A percentile compares a stretch with the other conserved stretches of the same genome.
Evolutionary conservation across 2,888 invertebrate species (phyloP).

Genomic region (Spodoptera littoralis): DNA sequence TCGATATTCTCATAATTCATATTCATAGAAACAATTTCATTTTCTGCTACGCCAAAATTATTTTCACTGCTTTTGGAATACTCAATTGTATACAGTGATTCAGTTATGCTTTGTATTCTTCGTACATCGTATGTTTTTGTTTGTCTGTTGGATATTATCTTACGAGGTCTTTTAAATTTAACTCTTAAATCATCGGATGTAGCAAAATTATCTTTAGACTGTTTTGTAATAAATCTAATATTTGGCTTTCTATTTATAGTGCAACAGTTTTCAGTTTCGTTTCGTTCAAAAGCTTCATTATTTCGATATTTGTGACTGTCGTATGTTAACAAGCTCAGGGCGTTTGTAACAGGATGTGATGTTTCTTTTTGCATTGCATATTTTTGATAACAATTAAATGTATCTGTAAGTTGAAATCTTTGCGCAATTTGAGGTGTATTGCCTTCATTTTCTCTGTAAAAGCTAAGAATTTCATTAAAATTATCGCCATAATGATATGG

Average conservation of each 20-base stretch:
- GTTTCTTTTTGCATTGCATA: constrained; percentile 11
- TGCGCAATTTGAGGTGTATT: background rate
- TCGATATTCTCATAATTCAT: background rate
- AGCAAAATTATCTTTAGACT: constrained; percentile 66
- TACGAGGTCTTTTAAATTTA: constrained; percentile 21
- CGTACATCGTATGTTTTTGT: constrained; percentile 7
- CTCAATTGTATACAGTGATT: constrained; percentile 64
- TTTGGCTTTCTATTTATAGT: constrained; percentile 21
- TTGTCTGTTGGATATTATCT: constrained; percentile 21
- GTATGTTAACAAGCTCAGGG: constrained; percentile 59
- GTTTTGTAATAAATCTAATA: constrained; percentile 61
- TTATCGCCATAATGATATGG: background rate
- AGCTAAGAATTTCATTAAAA: background rate
- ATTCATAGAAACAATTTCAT: background rate
- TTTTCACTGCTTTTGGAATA: constrained; percentile 48
- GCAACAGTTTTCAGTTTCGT: constrained; percentile 4
- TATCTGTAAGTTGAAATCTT: background rate
- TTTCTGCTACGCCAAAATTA: background rate
- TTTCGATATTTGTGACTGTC: constrained; percentile 67
- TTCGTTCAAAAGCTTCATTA: constrained; percentile 16
- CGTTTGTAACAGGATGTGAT: constrained; percentile 8
- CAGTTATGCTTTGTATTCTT: constrained; percentile 35
- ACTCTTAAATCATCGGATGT: constrained; percentile 23
- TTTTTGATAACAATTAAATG: constrained; percentile 10
- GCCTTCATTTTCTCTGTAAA: constrained; percentile 1